Conservation (phyloP, 2,888 invertebrate genomes). For the Smittia aterrima region DNA sequence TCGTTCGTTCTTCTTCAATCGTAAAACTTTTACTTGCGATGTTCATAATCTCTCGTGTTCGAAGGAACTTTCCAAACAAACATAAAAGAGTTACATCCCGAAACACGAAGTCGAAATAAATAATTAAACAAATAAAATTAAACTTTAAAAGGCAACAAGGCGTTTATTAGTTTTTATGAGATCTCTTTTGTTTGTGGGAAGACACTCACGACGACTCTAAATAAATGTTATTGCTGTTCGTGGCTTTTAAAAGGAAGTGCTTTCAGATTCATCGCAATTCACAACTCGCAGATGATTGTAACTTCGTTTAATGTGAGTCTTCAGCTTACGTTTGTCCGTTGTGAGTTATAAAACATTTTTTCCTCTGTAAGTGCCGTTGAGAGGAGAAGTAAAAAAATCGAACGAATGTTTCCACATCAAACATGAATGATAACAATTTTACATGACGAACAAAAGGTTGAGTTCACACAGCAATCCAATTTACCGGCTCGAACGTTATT, state of each 20-base stretch:
- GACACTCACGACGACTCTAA: background rate
- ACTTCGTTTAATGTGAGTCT: background rate
- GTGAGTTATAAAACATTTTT: background rate
- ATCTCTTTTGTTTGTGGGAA: background rate
- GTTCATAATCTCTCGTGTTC: background rate
- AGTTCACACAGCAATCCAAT: constrained; percentile 1
- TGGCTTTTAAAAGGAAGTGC: background rate
- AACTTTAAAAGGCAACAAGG: constrained; percentile 10
- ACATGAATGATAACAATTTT: constrained; percentile 14
- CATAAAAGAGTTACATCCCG: background rate
- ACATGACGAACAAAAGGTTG: constrained; percentile 9
- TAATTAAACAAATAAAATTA: constrained; percentile 20
- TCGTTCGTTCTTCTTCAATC: no score
- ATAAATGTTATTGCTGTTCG: background rate
- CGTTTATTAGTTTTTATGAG: constrained; percentile 25
- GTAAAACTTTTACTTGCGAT: background rate
- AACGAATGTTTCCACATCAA: constrained; percentile 5
- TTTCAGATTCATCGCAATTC: background rate
- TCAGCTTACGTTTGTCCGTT: background rate
- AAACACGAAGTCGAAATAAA: constrained; percentile 12
- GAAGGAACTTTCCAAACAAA: background rate
- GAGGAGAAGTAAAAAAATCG: background rate
- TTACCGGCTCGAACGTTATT: constrained; percentile 3
- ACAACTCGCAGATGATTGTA: background rate
- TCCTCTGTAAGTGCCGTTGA: background rate